Percentiles rank a stretch among this genome's conserved stretches.
phyloP scores from a whole-genome alignment of 2,113 vertebrate genomes.

The Eupsittula cactorum region DNA sequence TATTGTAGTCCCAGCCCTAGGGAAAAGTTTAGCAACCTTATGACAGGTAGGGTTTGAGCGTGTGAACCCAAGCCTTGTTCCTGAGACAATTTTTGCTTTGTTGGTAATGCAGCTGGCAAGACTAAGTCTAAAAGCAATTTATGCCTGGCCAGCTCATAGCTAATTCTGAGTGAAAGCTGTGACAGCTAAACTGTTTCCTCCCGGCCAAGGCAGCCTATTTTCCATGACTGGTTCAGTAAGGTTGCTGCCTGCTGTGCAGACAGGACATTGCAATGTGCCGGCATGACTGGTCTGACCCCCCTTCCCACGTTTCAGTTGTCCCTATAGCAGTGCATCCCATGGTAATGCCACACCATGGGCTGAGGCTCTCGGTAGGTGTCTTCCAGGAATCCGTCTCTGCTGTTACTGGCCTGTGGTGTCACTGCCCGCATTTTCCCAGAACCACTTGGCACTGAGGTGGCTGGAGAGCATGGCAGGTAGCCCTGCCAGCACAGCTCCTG shows the following conservation, averaged over 20 bases:
- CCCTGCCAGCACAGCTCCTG: slow-evolving; percentile 21
- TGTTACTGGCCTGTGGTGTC: not conserved
- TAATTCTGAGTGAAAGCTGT: slow-evolving; percentile 51
- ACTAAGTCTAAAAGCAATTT: slow-evolving; percentile 25
- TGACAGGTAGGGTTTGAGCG: not conserved
- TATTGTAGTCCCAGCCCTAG: not conserved
- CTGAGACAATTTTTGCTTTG: slow-evolving; percentile 30
- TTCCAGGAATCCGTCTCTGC: not conserved
- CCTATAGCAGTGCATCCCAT: not conserved
- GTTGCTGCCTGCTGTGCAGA: not conserved
- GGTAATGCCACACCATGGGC: not conserved
- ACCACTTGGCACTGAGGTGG: not conserved
- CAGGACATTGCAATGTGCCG: not conserved
- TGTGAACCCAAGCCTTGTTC: not conserved
- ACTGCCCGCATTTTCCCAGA: slow-evolving; percentile 29
- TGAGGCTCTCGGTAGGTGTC: not conserved
- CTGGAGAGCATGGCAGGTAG: not conserved
- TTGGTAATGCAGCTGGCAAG: slow-evolving; percentile 15
- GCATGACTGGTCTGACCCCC: not conserved
- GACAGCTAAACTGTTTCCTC: slow-evolving; percentile 41
- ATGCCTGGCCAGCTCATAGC: slow-evolving; percentile 29
- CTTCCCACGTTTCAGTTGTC: not conserved
- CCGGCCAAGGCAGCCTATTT: slow-evolving; percentile 15
- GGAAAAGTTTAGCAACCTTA: slow-evolving; percentile 3
- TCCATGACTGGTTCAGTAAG: not conserved